Conservation (phyloP, 2,888 invertebrate species). For the Metellina segmentata region DNA sequence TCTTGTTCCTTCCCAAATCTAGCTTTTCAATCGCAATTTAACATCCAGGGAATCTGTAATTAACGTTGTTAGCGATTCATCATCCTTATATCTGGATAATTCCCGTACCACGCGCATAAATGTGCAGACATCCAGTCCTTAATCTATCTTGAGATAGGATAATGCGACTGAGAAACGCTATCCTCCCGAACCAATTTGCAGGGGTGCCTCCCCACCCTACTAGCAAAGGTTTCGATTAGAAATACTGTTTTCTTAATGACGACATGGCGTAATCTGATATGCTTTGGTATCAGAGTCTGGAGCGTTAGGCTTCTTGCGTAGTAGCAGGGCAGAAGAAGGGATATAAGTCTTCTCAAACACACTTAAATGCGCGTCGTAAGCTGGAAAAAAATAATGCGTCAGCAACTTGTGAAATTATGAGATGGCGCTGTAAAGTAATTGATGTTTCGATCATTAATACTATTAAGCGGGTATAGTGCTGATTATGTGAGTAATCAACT, state of each 20-base stretch:
- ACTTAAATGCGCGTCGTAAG: too few species aligned
- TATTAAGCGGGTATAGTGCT: too few species aligned
- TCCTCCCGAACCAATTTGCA: slow-evolving; percentile 34
- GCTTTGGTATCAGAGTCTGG: not conserved
- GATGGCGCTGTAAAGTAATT: too few species aligned
- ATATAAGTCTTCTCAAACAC: too few species aligned
- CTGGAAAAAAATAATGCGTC: too few species aligned
- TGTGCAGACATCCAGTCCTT: slow-evolving; percentile 30
- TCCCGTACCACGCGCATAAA: slow-evolving; percentile 17
- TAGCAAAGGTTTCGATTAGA: slow-evolving; percentile 49
- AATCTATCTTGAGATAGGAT: slow-evolving; percentile 66
- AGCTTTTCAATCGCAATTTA: slow-evolving; percentile 43
- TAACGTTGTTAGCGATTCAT: slow-evolving; percentile 51
- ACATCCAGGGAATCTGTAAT: slow-evolving; percentile 52
- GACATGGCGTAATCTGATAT: slow-evolving; percentile 46
- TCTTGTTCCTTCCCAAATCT: not conserved
- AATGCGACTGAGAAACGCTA: slow-evolving; percentile 28
- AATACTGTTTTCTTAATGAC: slow-evolving; percentile 61
- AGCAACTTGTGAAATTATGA: too few species aligned
- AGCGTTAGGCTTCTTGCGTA: too few species aligned
- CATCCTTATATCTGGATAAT: slow-evolving; percentile 50
- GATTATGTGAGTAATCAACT: too few species aligned
- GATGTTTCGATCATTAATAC: too few species aligned
- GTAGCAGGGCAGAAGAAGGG: too few species aligned
- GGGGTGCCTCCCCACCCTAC: not conserved